phyloP scores from a whole-genome alignment of 2,888 invertebrate genomes.

The Malthinus seriepunctatus region DNA sequence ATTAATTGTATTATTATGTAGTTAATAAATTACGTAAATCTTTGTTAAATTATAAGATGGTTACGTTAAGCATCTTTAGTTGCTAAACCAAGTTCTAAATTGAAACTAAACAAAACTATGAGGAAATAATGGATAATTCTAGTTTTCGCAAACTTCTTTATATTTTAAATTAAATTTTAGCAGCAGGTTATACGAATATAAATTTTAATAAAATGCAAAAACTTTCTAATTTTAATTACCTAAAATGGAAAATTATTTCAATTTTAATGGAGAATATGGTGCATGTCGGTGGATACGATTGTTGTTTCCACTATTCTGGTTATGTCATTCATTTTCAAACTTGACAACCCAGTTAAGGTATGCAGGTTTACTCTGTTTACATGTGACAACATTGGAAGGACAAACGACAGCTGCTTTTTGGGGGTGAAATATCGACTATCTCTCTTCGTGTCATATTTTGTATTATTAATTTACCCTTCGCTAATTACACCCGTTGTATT shows the following conservation, averaged over 20 bases:
- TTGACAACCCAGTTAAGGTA: conserved; percentile 15
- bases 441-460: conserved; percentile 8
- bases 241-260: not conserved
- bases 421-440: conserved; percentile 20
- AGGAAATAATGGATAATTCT: no score
- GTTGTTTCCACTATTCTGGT: not conserved
- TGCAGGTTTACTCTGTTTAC: conserved; percentile 21
- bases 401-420: conserved; percentile 30
- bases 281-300: not conserved
- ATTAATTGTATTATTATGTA: no score
- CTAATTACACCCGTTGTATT: not conserved
- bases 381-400: conserved; percentile 30
- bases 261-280: not conserved
- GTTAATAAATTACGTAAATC: no score
- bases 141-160: no score
- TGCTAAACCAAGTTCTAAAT: no score
- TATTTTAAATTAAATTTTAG: no score
- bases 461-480: conserved; percentile 3
- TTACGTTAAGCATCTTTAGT: no score
- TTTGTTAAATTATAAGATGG: no score
- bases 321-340: conserved; percentile 9
- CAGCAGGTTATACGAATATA: not conserved
- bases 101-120: no score
- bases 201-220: conserved; percentile 6
- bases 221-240: conserved; percentile 5